Evolutionary conservation across 53 echinoderm and acorn worm genomes (phyloP).

Genomic region (Patiria pectinifera): DNA sequence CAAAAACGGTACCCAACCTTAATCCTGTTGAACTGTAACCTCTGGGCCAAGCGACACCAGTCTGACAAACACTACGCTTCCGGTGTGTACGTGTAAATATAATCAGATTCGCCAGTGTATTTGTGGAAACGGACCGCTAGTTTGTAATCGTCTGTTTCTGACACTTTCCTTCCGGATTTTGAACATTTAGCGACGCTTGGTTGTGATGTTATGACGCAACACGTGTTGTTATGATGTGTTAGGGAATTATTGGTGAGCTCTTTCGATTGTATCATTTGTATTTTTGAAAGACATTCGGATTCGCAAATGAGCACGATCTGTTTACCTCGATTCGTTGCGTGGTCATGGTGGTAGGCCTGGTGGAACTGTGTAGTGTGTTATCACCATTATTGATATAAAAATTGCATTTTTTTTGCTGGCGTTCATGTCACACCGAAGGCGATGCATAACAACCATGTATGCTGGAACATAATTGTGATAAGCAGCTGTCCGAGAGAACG

Average conservation of each 20-base stretch:
- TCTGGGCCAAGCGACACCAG: neutral
- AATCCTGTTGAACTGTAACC: neutral
- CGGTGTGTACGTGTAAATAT: conserved; percentile 29
- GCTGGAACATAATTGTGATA: neutral
- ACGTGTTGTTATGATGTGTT: neutral
- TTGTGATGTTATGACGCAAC: neutral
- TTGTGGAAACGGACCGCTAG: neutral
- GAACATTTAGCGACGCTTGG: neutral
- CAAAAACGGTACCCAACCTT: neutral
- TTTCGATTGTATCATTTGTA: neutral
- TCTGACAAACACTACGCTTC: conserved; percentile 7
- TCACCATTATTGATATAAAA: no score
- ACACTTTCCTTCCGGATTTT: neutral
- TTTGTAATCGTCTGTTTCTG: neutral
- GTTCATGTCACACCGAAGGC: neutral
- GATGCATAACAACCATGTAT: neutral
- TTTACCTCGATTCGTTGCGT: no score
- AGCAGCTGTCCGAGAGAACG: neutral
- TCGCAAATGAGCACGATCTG: neutral
- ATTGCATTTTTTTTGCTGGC: neutral
- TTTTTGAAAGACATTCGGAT: neutral
- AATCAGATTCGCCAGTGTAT: neutral
- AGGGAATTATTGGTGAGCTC: neutral
- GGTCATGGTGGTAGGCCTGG: no score
- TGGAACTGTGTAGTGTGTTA: no score